Conservation (phyloP, 2,888 invertebrate species). For the Euplexia lucipara region DNA sequence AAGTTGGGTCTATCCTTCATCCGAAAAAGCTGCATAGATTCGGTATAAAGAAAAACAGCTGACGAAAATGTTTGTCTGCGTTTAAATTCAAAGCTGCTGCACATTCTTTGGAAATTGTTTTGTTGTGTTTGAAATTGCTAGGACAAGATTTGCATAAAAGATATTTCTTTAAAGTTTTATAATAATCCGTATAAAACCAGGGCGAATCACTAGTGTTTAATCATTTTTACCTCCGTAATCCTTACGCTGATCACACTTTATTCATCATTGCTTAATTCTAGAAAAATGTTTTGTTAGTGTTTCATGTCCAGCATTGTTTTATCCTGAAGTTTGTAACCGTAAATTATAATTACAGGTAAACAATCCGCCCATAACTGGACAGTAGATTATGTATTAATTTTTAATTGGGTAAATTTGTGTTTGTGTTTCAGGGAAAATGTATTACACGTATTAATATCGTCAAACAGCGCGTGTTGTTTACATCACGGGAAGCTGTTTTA, state of each 20-base stretch:
- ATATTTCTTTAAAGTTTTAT: too few species aligned
- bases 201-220: too few species aligned
- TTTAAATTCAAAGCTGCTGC: too few species aligned
- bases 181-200: too few species aligned
- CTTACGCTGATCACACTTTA: background rate
- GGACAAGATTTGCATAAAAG: too few species aligned
- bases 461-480: background rate
- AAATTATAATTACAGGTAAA: conserved; percentile 45
- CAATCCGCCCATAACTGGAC: conserved; percentile 46
- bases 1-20: too few species aligned
- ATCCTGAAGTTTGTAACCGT: conserved; percentile 14
- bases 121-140: too few species aligned
- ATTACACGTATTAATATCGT: conserved; percentile 19
- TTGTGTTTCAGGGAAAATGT: conserved; percentile 20
- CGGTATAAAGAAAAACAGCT: too few species aligned
- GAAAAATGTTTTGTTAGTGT: background rate
- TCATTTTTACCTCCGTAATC: too few species aligned
- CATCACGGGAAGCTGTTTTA: background rate
- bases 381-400: conserved; percentile 41
- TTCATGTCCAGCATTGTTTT: conserved; percentile 32
- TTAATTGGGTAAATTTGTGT: conserved; percentile 41
- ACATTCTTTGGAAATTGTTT: too few species aligned
- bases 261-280: background rate
- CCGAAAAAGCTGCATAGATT: too few species aligned
- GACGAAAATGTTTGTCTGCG: too few species aligned